These are phyloP conservation scores for Fistularia commersonii DNA, from an alignment of 2,797 vertebrate species.

Conservation along the genomic window DNA sequence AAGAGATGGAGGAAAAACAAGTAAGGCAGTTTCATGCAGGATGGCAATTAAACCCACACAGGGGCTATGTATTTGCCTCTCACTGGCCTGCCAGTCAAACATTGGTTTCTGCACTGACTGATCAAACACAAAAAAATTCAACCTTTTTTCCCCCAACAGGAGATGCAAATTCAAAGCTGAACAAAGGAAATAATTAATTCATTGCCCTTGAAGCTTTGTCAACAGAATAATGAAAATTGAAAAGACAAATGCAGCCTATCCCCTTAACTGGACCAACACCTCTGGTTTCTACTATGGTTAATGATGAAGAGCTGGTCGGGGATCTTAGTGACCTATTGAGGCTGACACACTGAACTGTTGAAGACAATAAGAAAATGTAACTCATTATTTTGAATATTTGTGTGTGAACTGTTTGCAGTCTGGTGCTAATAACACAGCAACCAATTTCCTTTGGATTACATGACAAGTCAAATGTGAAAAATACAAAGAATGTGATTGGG, in stretches of 20 bases:
- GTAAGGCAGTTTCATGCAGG: slow-evolving; percentile 55
- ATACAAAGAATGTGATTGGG: too few species aligned
- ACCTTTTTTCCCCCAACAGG: slow-evolving; percentile 50
- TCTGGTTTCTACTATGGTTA: not conserved
- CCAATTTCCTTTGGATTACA: too few species aligned
- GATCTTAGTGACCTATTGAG: slow-evolving; percentile 4
- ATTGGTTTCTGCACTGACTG: slow-evolving; percentile 31
- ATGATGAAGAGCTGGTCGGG: not conserved
- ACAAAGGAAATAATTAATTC: slow-evolving; percentile 36
- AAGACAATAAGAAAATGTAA: too few species aligned
- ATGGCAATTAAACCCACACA: slow-evolving; percentile 68
- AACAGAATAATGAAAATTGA: slow-evolving; percentile 18
- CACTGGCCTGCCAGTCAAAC: slow-evolving; percentile 45
- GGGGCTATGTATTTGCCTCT: slow-evolving; percentile 47
- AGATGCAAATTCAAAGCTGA: slow-evolving; percentile 16
- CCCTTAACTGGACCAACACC: slow-evolving; percentile 8
- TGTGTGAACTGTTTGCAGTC: too few species aligned
- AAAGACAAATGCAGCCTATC: slow-evolving; percentile 21
- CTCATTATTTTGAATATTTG: too few species aligned
- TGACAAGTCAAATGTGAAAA: too few species aligned
- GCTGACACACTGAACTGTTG: too few species aligned
- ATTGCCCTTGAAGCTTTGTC: slow-evolving; percentile 37
- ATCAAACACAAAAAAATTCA: slow-evolving; percentile 47
- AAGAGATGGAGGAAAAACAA: slow-evolving; percentile 57
- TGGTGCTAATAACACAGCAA: too few species aligned